Percentiles rank a stretch among this genome's conserved stretches.
Evolutionary conservation across 2,113 vertebrate genomes (phyloP).

Genomic region (Beaufortia kweichowensis): DNA sequence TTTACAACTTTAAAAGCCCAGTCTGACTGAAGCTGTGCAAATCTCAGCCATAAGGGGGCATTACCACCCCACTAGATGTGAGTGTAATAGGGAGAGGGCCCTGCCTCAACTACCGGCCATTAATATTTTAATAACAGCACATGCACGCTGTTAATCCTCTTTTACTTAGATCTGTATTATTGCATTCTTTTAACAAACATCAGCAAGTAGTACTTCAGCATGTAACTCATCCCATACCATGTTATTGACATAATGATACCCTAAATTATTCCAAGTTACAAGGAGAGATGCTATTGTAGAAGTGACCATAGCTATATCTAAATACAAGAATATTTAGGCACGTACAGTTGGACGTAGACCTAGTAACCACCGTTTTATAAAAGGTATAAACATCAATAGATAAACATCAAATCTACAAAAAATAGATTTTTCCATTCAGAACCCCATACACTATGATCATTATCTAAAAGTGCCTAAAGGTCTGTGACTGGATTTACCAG

Average conservation of each 20-base stretch:
- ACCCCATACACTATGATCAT: background rate
- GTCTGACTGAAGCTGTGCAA: conserved; percentile 56
- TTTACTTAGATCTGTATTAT: background rate
- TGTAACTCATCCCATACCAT: background rate
- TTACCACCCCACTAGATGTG: conserved; percentile 65
- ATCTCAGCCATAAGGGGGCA: conserved; percentile 76
- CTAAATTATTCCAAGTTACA: too few species aligned
- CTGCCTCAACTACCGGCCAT: conserved; percentile 69
- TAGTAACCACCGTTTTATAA: too few species aligned
- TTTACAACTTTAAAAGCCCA: background rate
- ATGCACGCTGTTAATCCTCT: background rate
- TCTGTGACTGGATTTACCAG: conserved; percentile 20
- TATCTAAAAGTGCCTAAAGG: background rate
- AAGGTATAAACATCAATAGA: too few species aligned
- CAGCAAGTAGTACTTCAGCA: background rate
- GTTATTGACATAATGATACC: background rate
- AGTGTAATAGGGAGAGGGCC: conserved; percentile 61
- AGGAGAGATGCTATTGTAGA: too few species aligned
- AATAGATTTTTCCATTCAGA: conserved; percentile 1
- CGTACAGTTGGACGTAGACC: too few species aligned
- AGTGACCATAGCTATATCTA: too few species aligned
- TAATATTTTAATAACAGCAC: conserved; percentile 50
- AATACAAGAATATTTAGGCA: too few species aligned
- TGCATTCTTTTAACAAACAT: background rate
- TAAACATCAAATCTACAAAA: too few species aligned